Percentiles rank a stretch among this genome's conserved stretches.
phyloP scores from a whole-genome alignment of 2,888 invertebrate genomes.

The Bombylius discolor region DNA sequence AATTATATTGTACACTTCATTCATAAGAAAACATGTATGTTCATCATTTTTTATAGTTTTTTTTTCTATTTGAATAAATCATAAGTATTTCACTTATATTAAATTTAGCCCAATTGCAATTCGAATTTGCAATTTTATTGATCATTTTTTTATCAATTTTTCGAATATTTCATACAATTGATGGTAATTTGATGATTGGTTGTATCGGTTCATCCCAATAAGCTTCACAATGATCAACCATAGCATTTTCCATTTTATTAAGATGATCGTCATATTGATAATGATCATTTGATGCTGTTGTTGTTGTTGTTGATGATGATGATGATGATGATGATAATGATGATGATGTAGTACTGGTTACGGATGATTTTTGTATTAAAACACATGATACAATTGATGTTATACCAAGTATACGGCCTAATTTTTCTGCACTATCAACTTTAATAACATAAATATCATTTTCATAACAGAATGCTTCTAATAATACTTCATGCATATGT shows the following conservation, averaged over 20 bases:
- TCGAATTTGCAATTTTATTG: no score
- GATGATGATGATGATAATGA: conserved; percentile 25
- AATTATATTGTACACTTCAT: no score
- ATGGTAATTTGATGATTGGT: conserved; percentile 53
- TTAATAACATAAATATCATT: conserved; percentile 64
- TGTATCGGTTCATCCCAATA: conserved; percentile 49
- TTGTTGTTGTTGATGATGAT: conserved; percentile 26
- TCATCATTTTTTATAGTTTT: no score
- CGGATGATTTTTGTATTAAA: conserved; percentile 35
- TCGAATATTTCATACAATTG: conserved; percentile 38
- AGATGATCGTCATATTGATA: conserved; percentile 46
- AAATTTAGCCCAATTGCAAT: no score
- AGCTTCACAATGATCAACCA: conserved; percentile 54
- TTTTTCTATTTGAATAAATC: no score
- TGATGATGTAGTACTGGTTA: conserved; percentile 22
- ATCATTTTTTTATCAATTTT: no score
- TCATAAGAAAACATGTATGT: no score
- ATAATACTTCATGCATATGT: conserved; percentile 63
- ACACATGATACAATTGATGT: conserved; percentile 40
- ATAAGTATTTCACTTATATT: no score
- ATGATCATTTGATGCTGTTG: conserved; percentile 28
- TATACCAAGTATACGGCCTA: conserved; percentile 40
- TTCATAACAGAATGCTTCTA: conserved; percentile 67
- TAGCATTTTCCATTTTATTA: conserved; percentile 46
- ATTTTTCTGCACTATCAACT: conserved; percentile 43